A percentile compares a stretch with the other conserved stretches of the same genome.
phyloP scores from a whole-genome alignment of 2,113 vertebrate genomes.

The Mirounga angustirostris region DNA sequence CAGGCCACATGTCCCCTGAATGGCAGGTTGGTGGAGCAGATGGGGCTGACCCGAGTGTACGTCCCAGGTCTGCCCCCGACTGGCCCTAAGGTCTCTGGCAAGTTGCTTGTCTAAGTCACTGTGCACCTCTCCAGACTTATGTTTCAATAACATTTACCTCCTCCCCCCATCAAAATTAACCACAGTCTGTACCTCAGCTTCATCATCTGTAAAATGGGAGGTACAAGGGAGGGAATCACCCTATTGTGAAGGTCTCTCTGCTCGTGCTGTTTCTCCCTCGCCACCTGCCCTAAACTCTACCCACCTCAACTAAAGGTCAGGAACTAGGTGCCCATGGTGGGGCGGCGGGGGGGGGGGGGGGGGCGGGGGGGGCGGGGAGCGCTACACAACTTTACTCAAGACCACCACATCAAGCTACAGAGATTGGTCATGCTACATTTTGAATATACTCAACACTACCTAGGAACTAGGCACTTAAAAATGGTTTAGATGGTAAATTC shows the following conservation, averaged over 20 bases:
- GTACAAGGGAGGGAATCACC: background rate
- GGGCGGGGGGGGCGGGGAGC: too few relatives aligned
- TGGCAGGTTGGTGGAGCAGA: rapidly evolving
- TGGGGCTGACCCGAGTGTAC: rapidly evolving
- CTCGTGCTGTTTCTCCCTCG: background rate
- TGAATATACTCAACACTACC: background rate
- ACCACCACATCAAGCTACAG: background rate
- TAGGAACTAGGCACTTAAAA: background rate
- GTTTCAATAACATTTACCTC: background rate
- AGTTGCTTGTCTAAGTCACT: background rate
- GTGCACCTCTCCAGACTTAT: background rate
- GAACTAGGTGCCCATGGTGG: background rate
- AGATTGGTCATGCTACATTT: background rate
- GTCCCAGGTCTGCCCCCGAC: rapidly evolving
- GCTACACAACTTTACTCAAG: background rate
- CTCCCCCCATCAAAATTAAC: background rate
- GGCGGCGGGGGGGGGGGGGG: rapidly evolving
- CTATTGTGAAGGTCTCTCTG: background rate
- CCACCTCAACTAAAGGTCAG: background rate
- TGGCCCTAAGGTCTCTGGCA: background rate
- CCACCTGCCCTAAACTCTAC: background rate
- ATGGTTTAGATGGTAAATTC: background rate
- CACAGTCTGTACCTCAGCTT: background rate
- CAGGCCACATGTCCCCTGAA: background rate
- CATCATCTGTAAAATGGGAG: background rate